Evolutionary conservation across 1,140 invertebrate genomes (phyloP).

Genomic region (Drosophila virilis): DNA sequence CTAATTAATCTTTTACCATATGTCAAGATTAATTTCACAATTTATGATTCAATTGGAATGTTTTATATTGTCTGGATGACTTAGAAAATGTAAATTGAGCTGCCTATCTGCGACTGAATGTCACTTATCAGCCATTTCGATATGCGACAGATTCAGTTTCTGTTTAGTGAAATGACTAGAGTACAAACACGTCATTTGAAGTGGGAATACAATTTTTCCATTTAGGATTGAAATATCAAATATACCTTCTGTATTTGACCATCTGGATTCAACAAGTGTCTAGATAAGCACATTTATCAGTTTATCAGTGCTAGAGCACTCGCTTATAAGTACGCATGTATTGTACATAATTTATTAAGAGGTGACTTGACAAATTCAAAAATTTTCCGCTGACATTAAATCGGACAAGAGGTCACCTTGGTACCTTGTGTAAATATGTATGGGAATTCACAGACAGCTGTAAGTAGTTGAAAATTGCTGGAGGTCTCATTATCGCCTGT

Average conservation of each 20-base stretch:
- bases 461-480: conserved; percentile 1
- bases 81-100: neutral
- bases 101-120: neutral
- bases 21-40: neutral
- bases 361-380: conserved; percentile 25
- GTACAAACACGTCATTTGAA: too few relatives aligned
- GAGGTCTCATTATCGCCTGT: conserved; percentile 15
- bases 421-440: conserved; percentile 9
- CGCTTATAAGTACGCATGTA: neutral
- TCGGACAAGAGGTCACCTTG: conserved; percentile 64
- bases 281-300: conserved; percentile 41
- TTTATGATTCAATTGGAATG: neutral
- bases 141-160: too few relatives aligned
- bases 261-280: neutral
- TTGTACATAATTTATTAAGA: conserved; percentile 16
- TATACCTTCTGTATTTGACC: too few relatives aligned
- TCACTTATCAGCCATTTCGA: neutral
- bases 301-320: neutral
- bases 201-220: too few relatives aligned
- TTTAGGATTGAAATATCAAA: too few relatives aligned
- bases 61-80: neutral
- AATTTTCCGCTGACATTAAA: conserved; percentile 37
- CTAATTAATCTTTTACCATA: conserved; percentile 5
- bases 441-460: neutral
- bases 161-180: too few relatives aligned